Base-by-base conservation (phyloP, 1,140 invertebrate species). In the Neelides sp. region DNA sequence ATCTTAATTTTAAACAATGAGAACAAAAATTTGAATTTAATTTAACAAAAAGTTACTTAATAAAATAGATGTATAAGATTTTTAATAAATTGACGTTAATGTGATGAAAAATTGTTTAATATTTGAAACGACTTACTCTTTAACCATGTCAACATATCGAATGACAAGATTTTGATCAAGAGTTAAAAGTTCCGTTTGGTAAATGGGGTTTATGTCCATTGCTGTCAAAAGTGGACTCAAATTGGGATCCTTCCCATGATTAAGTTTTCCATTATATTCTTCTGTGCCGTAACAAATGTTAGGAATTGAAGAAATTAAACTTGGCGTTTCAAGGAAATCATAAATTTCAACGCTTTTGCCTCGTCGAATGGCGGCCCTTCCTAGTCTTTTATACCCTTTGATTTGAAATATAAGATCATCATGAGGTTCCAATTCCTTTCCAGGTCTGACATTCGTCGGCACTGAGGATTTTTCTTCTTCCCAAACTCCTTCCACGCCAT, bases 341-440 rank as follows among this genome's bases (percentile, higher is more conserved):
- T 59, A 59, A n/a, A 59, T 41, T 27, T 56, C 48, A 17, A 59
- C 46, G 22, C 50, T 54, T 27, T 44, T 54, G 22, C 58, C 58
- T 44, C 58, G 28, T n/a, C 51, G 39, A 4, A 56, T 49, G 19
- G 28, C 58, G 37, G 42, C 17, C 15, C 52, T 7, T 12, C 35
- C 15, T 15, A 41, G 17, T 1, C 22, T 39, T 39, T 28, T 48
- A 34, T 43, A 15, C 24, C 54, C 28, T 24, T 50, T 32, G 19
- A 54, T 56, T 52, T 56, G 36, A 32, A 40, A 46, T 37, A 59
- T 50, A 12, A 39, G 12, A 24, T 56, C 48, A 48, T 40, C 39
- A 4, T 54, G 27, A 12, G 20, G 32, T 4, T 50, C 20, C 4
- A 3, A 3, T 4, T 26, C 22, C 8, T 15, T 19, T 27, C 45